Percentiles rank a stretch among this genome's conserved stretches.
Evolutionary conservation across 2,888 invertebrate species (phyloP).

Genomic region (Zhuqinia jingwanae): DNA sequence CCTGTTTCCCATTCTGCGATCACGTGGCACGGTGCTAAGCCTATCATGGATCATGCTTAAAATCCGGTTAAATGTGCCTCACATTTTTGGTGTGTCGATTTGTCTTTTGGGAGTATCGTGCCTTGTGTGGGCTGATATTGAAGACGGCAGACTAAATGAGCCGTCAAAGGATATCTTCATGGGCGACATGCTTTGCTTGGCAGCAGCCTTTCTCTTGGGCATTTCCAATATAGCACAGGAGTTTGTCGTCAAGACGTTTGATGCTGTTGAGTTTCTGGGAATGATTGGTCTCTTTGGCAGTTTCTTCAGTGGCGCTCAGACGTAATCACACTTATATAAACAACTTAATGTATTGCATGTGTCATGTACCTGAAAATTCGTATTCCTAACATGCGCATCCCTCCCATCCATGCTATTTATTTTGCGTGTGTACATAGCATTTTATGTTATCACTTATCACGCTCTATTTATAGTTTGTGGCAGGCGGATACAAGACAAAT

Average conservation of each 20-base stretch:
- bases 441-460: too few relatives aligned
- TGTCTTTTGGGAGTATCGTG: slow-evolving; percentile 91
- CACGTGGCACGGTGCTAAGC: slow-evolving; percentile 88
- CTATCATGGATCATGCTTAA: slow-evolving; percentile 90
- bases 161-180: slow-evolving; percentile 86
- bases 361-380: too few relatives aligned
- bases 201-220: slow-evolving; percentile 89
- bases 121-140: slow-evolving; percentile 91
- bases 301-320: slow-evolving; percentile 83
- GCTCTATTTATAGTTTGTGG: too few relatives aligned
- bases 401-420: too few relatives aligned
- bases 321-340: too few relatives aligned
- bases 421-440: too few relatives aligned
- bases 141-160: slow-evolving; percentile 80
- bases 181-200: slow-evolving; percentile 91
- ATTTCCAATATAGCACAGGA: slow-evolving; percentile 91
- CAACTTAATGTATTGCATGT: too few relatives aligned
- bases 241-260: slow-evolving; percentile 86
- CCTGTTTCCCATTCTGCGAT: slow-evolving; percentile 85
- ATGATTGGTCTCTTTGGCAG: slow-evolving; percentile 92
- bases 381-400: too few relatives aligned
- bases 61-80: slow-evolving; percentile 85
- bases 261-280: slow-evolving; percentile 90
- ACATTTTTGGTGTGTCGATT: slow-evolving; percentile 89
- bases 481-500: too few relatives aligned